phyloP scores from a whole-genome alignment of 2,113 vertebrate species.

The Sitta europaea region DNA sequence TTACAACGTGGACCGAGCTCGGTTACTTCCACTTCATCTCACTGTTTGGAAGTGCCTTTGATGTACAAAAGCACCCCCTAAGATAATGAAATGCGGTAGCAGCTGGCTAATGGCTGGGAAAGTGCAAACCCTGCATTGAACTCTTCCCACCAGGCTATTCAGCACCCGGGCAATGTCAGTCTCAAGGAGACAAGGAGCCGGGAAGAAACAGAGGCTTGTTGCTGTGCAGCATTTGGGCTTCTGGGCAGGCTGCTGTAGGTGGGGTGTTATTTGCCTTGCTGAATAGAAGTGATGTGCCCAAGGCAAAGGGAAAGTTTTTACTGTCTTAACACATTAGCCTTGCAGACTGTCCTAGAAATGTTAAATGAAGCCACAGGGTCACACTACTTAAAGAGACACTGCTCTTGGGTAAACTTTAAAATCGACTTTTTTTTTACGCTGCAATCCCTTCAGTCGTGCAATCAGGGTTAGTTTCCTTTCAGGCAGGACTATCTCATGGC shows the following conservation, averaged over 20 bases:
- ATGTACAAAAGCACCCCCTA: slow-evolving; percentile 69
- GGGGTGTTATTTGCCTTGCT: slow-evolving; percentile 59
- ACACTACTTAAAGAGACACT: neutral
- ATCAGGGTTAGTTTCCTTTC: neutral
- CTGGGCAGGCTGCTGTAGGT: slow-evolving; percentile 50
- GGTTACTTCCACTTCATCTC: slow-evolving; percentile 78
- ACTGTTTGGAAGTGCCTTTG: slow-evolving; percentile 77
- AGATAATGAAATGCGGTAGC: slow-evolving; percentile 83
- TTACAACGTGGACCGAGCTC: slow-evolving; percentile 63
- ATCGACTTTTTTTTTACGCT: neutral
- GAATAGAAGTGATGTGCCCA: slow-evolving; percentile 55
- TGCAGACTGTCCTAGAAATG: slow-evolving; percentile 22
- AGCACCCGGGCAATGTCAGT: slow-evolving; percentile 69
- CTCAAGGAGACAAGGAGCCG: slow-evolving; percentile 45
- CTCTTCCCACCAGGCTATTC: slow-evolving; percentile 72
- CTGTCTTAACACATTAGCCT: slow-evolving; percentile 39
- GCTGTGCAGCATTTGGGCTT: slow-evolving; percentile 64
- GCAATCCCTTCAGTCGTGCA: neutral
- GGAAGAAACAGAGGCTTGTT: slow-evolving; percentile 53
- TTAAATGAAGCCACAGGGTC: slow-evolving; percentile 27
- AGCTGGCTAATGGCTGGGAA: slow-evolving; percentile 85
- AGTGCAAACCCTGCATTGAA: slow-evolving; percentile 79
- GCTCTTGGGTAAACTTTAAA: slow-evolving; percentile 20
- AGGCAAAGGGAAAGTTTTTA: slow-evolving; percentile 59
- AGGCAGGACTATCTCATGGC: neutral